phyloP scores from a whole-genome alignment of 2,113 vertebrate genomes.

The Brienomyrus longianalis region DNA sequence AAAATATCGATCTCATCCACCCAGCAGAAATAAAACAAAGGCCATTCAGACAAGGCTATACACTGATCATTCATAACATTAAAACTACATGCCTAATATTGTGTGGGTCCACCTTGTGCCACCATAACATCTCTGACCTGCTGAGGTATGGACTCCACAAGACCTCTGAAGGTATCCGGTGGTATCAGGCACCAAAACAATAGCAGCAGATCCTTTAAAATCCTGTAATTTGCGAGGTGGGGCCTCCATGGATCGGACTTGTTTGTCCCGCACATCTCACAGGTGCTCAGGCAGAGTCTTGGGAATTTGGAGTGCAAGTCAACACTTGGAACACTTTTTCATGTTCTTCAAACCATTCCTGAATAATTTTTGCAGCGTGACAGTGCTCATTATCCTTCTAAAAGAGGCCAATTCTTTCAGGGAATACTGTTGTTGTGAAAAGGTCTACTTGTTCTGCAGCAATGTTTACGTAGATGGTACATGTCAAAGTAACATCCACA shows the following conservation, averaged over 20 bases:
- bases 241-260: background rate
- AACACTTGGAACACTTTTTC: no score
- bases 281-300: background rate
- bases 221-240: background rate
- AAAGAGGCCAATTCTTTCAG: background rate
- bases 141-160: background rate
- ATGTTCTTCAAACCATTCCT: no score
- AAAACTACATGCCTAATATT: background rate
- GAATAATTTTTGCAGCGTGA: no score
- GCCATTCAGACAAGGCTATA: background rate
- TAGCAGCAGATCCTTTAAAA: background rate
- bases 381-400: background rate
- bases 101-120: background rate
- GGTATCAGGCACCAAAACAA: background rate
- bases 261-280: background rate
- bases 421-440: background rate
- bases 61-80: background rate
- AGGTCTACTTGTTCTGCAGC: background rate
- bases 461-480: background rate
- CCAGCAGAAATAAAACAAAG: background rate
- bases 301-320: background rate
- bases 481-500: background rate
- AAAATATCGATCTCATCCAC: background rate
- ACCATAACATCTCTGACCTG: background rate
- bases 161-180: background rate